Percentiles rank a stretch among this genome's conserved stretches.
phyloP scores from a whole-genome alignment of 2,797 vertebrate genomes.

The Poeciliopsis gracilis region DNA sequence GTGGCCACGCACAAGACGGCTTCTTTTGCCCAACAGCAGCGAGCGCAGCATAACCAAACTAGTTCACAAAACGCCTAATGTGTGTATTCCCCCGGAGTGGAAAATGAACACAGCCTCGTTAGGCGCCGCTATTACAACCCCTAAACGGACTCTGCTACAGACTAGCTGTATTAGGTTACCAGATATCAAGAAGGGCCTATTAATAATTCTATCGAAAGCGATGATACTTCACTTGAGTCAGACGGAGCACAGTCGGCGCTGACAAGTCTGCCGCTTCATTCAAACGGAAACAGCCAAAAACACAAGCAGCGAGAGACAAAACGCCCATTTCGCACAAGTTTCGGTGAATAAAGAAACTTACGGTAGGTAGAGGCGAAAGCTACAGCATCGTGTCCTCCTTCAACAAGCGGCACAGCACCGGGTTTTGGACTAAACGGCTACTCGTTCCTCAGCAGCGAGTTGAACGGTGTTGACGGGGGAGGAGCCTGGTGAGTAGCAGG shows the following conservation, averaged over 20 bases:
- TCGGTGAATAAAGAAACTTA: conserved; percentile 44
- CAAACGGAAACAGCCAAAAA: conserved; percentile 13
- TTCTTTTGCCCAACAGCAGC: conserved; percentile 38
- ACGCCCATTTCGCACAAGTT: background rate
- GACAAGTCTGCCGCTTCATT: conserved; percentile 26
- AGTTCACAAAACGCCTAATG: conserved; percentile 48
- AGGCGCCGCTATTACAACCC: rapidly evolving
- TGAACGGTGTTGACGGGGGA: conserved; percentile 33
- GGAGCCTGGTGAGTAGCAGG: conserved; percentile 7
- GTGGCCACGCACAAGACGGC: conserved; percentile 53
- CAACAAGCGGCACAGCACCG: conserved; percentile 4
- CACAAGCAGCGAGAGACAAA: background rate
- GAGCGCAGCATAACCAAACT: conserved; percentile 48
- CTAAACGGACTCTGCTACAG: background rate
- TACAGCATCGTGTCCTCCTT: conserved; percentile 44
- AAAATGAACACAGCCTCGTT: background rate
- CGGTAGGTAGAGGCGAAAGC: conserved; percentile 40
- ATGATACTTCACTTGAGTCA: conserved; percentile 16
- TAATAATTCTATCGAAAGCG: conserved; percentile 71
- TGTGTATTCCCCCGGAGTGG: conserved; percentile 20
- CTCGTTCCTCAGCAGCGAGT: conserved; percentile 26
- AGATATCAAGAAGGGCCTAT: conserved; percentile 38
- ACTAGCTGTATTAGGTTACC: background rate
- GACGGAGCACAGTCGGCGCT: conserved; percentile 9
- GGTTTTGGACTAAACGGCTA: conserved; percentile 1